These are phyloP conservation scores for Xestoiulus laeticollis DNA, from an alignment of 2,888 invertebrate species.

Conservation along the genomic window DNA sequence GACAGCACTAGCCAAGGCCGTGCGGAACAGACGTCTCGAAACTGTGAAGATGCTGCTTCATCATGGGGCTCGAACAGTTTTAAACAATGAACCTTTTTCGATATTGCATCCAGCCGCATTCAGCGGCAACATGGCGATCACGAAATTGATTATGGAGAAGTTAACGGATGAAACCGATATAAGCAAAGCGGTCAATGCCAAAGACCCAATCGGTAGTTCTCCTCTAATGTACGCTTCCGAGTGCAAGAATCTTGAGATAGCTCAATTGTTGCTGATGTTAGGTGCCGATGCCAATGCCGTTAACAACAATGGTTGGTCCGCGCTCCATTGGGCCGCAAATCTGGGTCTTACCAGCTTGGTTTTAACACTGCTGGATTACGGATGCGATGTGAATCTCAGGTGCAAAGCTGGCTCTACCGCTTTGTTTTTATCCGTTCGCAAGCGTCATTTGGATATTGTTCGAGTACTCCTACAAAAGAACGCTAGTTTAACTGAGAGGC, in stretches of 20 bases:
- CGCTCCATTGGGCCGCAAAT: constrained; percentile 70
- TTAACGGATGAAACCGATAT: not conserved
- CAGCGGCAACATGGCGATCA: not conserved
- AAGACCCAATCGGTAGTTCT: not conserved
- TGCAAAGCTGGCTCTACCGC: constrained; percentile 68
- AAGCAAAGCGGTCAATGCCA: not conserved
- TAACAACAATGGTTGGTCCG: not conserved
- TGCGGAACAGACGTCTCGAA: not conserved
- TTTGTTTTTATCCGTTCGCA: constrained; percentile 1
- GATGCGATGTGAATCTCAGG: constrained; percentile 73
- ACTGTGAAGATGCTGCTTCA: not conserved
- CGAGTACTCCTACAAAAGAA: not conserved
- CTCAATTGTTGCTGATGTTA: not conserved
- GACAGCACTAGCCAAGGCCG: not conserved
- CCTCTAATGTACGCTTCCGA: not conserved
- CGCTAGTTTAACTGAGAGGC: not conserved
- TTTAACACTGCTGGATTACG: constrained; percentile 73
- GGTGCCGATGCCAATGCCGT: constrained; percentile 71
- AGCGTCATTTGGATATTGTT: not conserved
- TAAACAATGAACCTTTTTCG: not conserved
- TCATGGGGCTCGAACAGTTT: not conserved
- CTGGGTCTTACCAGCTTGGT: constrained; percentile 72
- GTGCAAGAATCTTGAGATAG: not conserved
- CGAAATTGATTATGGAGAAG: not conserved
- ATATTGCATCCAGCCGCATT: not conserved